A percentile compares a stretch with the other conserved stretches of the same genome.
Evolutionary conservation across 1,140 invertebrate species (phyloP).

Genomic region (Euglossa dilemma): DNA sequence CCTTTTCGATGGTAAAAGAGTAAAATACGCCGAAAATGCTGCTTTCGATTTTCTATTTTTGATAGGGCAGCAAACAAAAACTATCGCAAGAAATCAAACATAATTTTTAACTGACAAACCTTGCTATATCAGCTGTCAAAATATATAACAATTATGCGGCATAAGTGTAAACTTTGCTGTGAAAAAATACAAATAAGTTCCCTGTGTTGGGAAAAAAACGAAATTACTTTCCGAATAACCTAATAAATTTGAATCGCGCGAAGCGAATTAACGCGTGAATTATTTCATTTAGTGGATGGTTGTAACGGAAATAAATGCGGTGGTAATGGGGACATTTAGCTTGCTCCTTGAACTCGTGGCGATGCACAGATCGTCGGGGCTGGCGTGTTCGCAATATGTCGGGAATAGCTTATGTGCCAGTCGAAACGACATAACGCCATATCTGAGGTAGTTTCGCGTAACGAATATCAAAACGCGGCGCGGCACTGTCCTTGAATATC

Average conservation of each 20-base stretch:
- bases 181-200: no score
- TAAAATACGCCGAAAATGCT: no score
- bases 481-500: slow-evolving; percentile 27
- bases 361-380: neutral
- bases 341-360: slow-evolving; percentile 10
- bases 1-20: no score
- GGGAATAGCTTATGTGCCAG: slow-evolving; percentile 18
- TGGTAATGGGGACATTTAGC: neutral
- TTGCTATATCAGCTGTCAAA: no score
- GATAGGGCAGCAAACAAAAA: no score
- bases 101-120: no score
- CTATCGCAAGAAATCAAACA: no score
- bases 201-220: no score
- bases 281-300: neutral
- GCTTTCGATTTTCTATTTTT: no score
- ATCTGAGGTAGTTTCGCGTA: slow-evolving; percentile 22
- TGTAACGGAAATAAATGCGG: neutral
- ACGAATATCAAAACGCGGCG: slow-evolving; percentile 41
- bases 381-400: slow-evolving; percentile 21
- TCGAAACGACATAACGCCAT: slow-evolving; percentile 33
- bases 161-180: no score
- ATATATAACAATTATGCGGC: no score
- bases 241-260: neutral
- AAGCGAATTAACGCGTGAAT: neutral
- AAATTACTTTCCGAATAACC: no score